A percentile compares a stretch with the other conserved stretches of the same genome.
These are phyloP conservation scores for Adelosebastes latens DNA, from an alignment of 2,797 vertebrate species.

Conservation along the genomic window DNA sequence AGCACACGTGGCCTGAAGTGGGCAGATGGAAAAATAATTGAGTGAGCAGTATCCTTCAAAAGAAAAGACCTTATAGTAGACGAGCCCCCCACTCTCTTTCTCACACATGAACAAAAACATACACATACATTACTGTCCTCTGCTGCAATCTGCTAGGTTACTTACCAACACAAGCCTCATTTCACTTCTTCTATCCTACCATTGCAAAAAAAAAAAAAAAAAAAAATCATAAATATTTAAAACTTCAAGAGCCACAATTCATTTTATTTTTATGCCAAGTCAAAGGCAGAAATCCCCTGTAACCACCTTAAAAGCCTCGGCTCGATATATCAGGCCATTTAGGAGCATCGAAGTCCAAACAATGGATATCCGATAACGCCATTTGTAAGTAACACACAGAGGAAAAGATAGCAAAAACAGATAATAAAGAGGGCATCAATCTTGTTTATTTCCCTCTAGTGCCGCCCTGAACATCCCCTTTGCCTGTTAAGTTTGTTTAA, in stretches of 20 bases:
- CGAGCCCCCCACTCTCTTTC: conserved; percentile 23
- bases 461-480: conserved; percentile 75
- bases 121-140: conserved; percentile 58
- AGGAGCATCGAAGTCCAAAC: conserved; percentile 85
- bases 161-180: conserved; percentile 70
- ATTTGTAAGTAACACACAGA: conserved; percentile 86
- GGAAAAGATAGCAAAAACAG: conserved; percentile 84
- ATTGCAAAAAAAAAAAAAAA: conserved; percentile 60
- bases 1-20: conserved; percentile 60
- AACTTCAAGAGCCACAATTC: conserved; percentile 79
- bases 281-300: conserved; percentile 84
- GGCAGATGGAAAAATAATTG: conserved; percentile 80
- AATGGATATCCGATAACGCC: conserved; percentile 86
- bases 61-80: conserved; percentile 54
- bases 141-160: conserved; percentile 71
- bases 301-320: conserved; percentile 86
- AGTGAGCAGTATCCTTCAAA: conserved; percentile 58
- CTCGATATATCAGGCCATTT: conserved; percentile 86
- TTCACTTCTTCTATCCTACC: conserved; percentile 65
- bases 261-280: conserved; percentile 82
- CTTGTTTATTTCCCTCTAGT: conserved; percentile 84
- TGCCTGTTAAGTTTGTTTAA: conserved; percentile 82
- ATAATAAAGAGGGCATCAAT: conserved; percentile 89
- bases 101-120: conserved; percentile 21
- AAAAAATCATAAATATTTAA: conserved; percentile 85